Conservation (phyloP, 2,888 invertebrate genomes). For the Epinotia demarniana region DNA sequence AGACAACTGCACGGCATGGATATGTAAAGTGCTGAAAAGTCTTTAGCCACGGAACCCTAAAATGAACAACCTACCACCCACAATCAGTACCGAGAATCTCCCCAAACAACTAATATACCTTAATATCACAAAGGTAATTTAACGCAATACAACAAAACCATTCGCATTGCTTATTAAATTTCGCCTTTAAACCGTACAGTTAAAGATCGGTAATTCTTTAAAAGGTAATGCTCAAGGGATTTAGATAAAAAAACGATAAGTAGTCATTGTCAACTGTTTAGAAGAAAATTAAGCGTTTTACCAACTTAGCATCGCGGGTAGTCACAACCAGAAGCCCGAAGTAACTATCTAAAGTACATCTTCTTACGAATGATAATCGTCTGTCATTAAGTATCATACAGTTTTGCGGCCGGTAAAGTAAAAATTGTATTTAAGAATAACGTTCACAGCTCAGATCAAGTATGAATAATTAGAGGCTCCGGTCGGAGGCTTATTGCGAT, state of each 20-base stretch:
- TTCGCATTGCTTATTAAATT: constrained; percentile 26
- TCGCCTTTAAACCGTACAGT: constrained; percentile 25
- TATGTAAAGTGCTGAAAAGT: neutral
- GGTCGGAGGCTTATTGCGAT: constrained; percentile 44
- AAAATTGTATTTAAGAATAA: constrained; percentile 50
- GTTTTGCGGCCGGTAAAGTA: neutral
- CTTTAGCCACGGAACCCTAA: neutral
- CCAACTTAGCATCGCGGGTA: constrained; percentile 16
- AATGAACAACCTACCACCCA: constrained; percentile 37
- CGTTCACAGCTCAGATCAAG: constrained; percentile 57
- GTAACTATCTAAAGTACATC: neutral
- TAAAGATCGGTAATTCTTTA: constrained; percentile 37
- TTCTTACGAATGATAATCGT: neutral
- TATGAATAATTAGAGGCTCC: constrained; percentile 58
- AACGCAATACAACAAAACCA: constrained; percentile 42
- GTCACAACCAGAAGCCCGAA: neutral
- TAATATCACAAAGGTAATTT: constrained; percentile 40
- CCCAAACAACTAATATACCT: constrained; percentile 28
- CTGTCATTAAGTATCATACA: neutral
- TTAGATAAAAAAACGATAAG: constrained; percentile 50
- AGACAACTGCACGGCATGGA: neutral
- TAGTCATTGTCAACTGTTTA: constrained; percentile 53
- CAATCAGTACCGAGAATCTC: constrained; percentile 37
- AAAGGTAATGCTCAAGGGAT: constrained; percentile 44
- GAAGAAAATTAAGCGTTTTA: constrained; percentile 45